These are phyloP conservation scores for Megalops cyprinoides DNA, from an alignment of 2,797 vertebrate genomes.

Conservation along the genomic window DNA sequence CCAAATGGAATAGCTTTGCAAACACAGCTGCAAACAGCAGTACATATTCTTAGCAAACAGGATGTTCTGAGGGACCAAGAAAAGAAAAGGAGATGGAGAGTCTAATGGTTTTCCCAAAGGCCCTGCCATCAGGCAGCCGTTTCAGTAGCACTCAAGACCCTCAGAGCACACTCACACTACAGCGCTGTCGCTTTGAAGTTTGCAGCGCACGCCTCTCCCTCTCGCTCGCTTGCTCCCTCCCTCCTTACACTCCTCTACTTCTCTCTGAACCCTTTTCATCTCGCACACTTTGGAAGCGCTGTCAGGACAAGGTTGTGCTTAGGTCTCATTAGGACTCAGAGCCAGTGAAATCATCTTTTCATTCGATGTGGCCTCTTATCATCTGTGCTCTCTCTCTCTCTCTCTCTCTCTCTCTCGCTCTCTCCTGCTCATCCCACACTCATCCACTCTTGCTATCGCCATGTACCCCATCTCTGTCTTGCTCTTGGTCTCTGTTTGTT, in stretches of 20 bases:
- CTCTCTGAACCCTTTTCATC: constrained; percentile 41
- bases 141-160: constrained; percentile 3
- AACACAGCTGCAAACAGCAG: constrained; percentile 74
- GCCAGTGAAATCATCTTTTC: constrained; percentile 40
- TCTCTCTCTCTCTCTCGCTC: constrained; percentile 35
- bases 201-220: not conserved
- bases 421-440: not conserved
- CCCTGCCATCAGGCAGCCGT: not conserved
- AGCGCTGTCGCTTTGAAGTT: not conserved
- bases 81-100: not conserved
- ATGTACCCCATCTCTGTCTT: not conserved
- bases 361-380: constrained; percentile 27
- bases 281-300: constrained; percentile 35
- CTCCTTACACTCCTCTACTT: too few species aligned
- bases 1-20: not conserved
- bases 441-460: not conserved
- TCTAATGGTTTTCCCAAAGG: not conserved
- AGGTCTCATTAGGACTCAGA: constrained; percentile 55
- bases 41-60: not conserved
- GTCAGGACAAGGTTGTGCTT: constrained; percentile 43
- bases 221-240: constrained; percentile 11
- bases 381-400: constrained; percentile 16
- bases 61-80: not conserved
- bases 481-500: not conserved
- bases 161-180: constrained; percentile 1